A percentile compares a stretch with the other conserved stretches of the same genome.
Conservation (phyloP, 2,797 vertebrate genomes). For the Tangara arthus region DNA sequence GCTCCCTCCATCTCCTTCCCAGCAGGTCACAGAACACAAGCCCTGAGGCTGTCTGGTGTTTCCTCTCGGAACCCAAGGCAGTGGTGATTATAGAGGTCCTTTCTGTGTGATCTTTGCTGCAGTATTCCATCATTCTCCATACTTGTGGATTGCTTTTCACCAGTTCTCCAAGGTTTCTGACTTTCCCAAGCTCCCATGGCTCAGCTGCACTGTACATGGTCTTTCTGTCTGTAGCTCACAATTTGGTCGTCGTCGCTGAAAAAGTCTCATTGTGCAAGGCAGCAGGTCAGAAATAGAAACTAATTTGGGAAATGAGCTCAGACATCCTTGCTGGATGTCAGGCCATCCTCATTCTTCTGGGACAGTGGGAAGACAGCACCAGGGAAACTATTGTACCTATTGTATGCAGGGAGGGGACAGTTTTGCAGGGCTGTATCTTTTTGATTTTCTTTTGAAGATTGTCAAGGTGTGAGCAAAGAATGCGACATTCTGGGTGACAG, state of each 20-base stretch:
- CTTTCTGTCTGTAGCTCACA: not conserved
- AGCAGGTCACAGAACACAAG: not conserved
- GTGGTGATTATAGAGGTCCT: not conserved
- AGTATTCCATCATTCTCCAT: not conserved
- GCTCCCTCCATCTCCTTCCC: not conserved
- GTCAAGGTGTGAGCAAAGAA: not conserved
- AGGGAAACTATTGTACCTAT: not conserved
- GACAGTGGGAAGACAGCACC: not conserved
- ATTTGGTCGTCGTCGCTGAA: rapidly evolving
- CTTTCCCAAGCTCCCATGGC: not conserved
- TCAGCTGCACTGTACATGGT: not conserved
- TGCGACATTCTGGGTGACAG: not conserved
- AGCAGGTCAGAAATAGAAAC: not conserved
- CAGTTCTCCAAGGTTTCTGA: not conserved
- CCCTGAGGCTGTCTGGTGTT: not conserved
- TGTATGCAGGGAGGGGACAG: not conserved
- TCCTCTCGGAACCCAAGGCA: too few relatives aligned
- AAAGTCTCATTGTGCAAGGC: not conserved
- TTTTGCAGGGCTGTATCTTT: not conserved
- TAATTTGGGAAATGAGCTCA: not conserved
- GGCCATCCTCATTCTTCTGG: not conserved
- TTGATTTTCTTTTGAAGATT: not conserved
- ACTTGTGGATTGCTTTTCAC: not conserved
- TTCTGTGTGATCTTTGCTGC: not conserved
- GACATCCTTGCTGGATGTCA: not conserved